Evolutionary conservation across 2,797 vertebrate species (phyloP), one percentile per base, ranked within the genome.

Genomic region (Enteromius anoplus): DNA sequence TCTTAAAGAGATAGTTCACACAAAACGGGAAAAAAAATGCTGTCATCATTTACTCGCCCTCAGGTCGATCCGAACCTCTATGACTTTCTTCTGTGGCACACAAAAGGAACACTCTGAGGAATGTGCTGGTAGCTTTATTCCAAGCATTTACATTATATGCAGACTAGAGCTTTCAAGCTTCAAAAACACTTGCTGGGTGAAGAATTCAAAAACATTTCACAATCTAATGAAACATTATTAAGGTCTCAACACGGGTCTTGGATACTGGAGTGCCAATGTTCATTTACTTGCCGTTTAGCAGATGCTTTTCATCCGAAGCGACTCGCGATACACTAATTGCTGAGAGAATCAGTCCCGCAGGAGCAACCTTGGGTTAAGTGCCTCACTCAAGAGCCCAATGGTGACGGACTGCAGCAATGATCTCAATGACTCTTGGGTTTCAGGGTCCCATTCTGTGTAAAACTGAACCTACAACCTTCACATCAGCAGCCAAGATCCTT

Each of bases 361-460:
- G 81, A 82, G 72, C 32, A 82, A 82, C 62, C 81, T 76, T 76
- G 45, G 81, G 72, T 82, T 76, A 82, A 76, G 64, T 82, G 80
- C 80, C 62, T 40, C 15, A 51, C 71, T 66, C 80, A 26, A 53
- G 49, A 76, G 72, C 70, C 81, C 49, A 34, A 11, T 45, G 72
- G 34, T 69, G 81, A 76, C 42, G 49, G 72, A 82, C 34, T 10
- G 66, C 32, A 29, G 23, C 60, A 55, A 42, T 64, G 32, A 82
- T 75, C 47, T 66, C 42, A 21, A 34, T 40, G 60, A 75, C 80
- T 81, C 80, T 75, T 51, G 47, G 70, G 70, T 42, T 81, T 65
- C 58, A 21, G 32, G 58, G 60, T 64, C 29, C 15, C n/a, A 26
- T 45, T 42, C 26, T 73, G 10, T 0, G 12, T 81, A 42, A 19